Conservation (phyloP, 2,113 vertebrate genomes). For the Brachyhypopomus gauderio region DNA sequence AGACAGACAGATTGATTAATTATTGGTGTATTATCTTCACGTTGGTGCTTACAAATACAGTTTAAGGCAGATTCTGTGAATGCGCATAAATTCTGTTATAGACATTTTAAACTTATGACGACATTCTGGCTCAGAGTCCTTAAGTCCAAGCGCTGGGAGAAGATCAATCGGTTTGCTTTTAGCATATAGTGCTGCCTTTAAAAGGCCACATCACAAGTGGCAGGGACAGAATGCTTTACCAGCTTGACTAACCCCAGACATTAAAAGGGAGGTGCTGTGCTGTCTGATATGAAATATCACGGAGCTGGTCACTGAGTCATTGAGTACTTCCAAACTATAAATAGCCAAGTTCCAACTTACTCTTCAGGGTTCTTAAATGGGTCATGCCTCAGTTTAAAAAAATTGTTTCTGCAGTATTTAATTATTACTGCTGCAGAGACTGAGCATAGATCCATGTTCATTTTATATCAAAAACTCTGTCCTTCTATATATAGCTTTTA, state of each 20-base stretch:
- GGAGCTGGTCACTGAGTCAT: conserved; percentile 39
- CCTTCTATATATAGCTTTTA: conserved; percentile 22
- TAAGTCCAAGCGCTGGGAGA: background rate
- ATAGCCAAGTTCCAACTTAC: conserved; percentile 24
- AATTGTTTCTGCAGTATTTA: background rate
- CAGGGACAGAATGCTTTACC: background rate
- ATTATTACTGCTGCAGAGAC: background rate
- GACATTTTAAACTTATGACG: background rate
- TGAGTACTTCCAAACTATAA: conserved; percentile 41
- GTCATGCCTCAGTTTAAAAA: conserved; percentile 17
- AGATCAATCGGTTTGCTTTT: background rate
- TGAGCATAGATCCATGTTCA: conserved; percentile 39
- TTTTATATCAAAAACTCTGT: conserved; percentile 22
- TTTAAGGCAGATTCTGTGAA: background rate
- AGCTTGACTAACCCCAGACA: background rate
- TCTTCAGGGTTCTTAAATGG: conserved; percentile 36
- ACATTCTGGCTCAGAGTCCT: background rate
- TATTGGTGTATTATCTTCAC: too few relatives aligned
- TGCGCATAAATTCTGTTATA: background rate
- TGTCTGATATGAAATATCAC: conserved; percentile 26
- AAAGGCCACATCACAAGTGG: background rate
- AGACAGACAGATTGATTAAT: too few relatives aligned
- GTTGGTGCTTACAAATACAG: background rate
- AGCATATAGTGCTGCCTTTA: background rate
- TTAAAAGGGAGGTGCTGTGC: background rate